Conservation (phyloP, 2,113 vertebrate genomes). For the Lamprotornis superbus region DNA sequence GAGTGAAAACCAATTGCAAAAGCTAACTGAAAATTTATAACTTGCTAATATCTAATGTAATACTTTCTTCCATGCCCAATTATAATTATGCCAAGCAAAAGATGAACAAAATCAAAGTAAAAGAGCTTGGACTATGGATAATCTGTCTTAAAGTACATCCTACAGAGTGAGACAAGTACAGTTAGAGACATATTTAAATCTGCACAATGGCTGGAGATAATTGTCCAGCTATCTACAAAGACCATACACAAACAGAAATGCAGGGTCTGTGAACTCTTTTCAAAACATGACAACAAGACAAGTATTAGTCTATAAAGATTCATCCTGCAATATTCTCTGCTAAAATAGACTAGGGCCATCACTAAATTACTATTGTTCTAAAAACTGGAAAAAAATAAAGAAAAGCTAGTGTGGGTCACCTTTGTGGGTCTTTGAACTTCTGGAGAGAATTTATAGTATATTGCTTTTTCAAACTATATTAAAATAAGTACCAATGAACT, state of each 20-base stretch:
- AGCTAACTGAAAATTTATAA: neutral
- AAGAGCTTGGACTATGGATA: neutral
- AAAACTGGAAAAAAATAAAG: neutral
- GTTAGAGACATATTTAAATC: neutral
- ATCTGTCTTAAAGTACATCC: neutral
- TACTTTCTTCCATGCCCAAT: neutral
- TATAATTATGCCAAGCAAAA: neutral
- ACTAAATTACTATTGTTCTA: neutral
- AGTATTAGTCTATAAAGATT: neutral
- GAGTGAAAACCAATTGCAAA: neutral
- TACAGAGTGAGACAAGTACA: neutral
- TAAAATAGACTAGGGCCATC: neutral
- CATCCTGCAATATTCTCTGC: neutral
- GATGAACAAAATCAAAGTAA: neutral
- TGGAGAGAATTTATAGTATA: neutral
- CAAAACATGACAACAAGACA: neutral
- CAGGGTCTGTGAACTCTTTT: neutral
- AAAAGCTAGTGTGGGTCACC: neutral
- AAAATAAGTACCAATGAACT: neutral
- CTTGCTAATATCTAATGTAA: neutral
- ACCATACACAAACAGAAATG: neutral
- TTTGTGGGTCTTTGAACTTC: neutral
- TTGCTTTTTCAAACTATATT: neutral
- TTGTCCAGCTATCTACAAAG: neutral
- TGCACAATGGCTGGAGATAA: neutral